phyloP scores from a whole-genome alignment of 2,113 vertebrate genomes.

The Siniperca chuatsi region DNA sequence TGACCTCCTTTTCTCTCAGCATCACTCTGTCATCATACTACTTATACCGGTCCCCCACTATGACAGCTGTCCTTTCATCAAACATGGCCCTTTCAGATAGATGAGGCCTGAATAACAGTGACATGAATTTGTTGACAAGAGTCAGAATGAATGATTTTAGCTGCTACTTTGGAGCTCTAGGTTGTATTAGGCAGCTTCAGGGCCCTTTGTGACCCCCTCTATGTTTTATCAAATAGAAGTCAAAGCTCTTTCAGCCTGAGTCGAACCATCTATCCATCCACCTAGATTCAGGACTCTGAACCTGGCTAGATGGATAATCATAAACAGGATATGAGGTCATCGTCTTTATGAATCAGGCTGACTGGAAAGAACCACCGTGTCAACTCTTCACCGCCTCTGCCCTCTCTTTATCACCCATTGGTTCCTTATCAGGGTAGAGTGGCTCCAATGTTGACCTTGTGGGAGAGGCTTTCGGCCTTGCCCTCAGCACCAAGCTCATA shows the following conservation, averaged over 20 bases:
- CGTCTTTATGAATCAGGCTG: slow-evolving; percentile 37
- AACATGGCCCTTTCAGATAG: slow-evolving; percentile 60
- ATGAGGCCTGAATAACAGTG: slow-evolving; percentile 58
- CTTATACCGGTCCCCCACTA: slow-evolving; percentile 68
- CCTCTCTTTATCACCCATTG: slow-evolving; percentile 61
- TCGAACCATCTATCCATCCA: not conserved
- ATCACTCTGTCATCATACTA: slow-evolving; percentile 74
- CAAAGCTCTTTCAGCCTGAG: not conserved
- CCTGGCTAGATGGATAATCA: not conserved
- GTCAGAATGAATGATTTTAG: slow-evolving; percentile 63
- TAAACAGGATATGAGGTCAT: slow-evolving; percentile 60
- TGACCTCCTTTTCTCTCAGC: slow-evolving; percentile 70
- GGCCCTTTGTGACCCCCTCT: not conserved
- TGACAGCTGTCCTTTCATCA: slow-evolving; percentile 80
- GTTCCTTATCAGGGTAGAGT: slow-evolving; percentile 70
- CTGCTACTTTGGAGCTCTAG: slow-evolving; percentile 34
- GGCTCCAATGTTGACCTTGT: slow-evolving; percentile 78
- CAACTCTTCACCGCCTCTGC: slow-evolving; percentile 39
- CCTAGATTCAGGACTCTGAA: slow-evolving; percentile 1
- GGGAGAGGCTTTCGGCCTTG: slow-evolving; percentile 68
- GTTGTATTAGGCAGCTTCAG: slow-evolving; percentile 22
- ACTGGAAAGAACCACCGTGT: slow-evolving; percentile 48
- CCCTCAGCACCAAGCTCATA: slow-evolving; percentile 34
- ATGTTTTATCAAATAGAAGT: slow-evolving; percentile 17
- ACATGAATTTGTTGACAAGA: slow-evolving; percentile 58